Evolutionary conservation across 2,797 vertebrate species (phyloP), one percentile per base, ranked within the genome.

Genomic region (Knipowitschia caucasica): DNA sequence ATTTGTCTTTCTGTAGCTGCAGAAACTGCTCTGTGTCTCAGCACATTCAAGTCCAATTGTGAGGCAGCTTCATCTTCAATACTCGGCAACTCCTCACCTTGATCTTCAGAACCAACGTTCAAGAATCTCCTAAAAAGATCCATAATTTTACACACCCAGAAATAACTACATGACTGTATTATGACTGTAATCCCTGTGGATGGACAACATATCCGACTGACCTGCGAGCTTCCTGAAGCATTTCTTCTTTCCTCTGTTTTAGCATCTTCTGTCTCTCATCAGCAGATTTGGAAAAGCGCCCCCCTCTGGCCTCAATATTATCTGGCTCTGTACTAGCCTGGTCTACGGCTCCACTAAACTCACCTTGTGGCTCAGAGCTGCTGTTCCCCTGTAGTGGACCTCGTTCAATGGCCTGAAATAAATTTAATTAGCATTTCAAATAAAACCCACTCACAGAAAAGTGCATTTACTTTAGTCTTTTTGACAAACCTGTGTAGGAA

Each of bases 261-360:
- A 99, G 64, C 94, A 99, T 99, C 27, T 93, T 91, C 85, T 99
- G 95, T 30, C 97, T 90, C 80, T 99, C 97, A 0, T 98, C 97
- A 0, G 96, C 94, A 0, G 95, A 99, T 84, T 99, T 99, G 1
- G 97, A 99, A 65, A 99, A 99, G 67, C 97, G 94, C 66, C 97
- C 94, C 5, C 97, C 97, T 63, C 94, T 89, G 54, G 89, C 92
- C 80, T 98, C 97, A 56, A 95, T 91, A 82, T 92, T 95, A 51
- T 96, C 93, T 0, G 76, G 40, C 62, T 92, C 93, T 0, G 60
- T 62, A 12, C 87, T 56, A 11, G 81, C 82, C 1, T 69, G 70
- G n/a, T 94, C 92, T 17, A 73, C 27, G 11, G 59, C 73, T 57
- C 91, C 92, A 0, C 77, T 84, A 26, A 92, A 73, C 26, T 92